Percentiles rank a stretch among this genome's conserved stretches.
Conservation (phyloP, 2,113 vertebrate species). For the Melospiza georgiana region DNA sequence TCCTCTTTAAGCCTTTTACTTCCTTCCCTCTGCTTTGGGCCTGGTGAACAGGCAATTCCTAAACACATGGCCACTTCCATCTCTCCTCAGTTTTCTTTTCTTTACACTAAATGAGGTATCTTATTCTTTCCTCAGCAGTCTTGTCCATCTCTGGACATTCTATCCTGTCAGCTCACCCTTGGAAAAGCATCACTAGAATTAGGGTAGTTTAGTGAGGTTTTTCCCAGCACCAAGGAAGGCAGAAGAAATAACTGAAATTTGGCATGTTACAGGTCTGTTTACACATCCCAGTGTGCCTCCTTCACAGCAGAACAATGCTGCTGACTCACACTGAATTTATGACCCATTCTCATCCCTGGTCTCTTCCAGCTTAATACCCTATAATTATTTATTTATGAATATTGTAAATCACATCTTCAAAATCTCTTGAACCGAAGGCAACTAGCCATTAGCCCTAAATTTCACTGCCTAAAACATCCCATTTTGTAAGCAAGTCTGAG, state of each 20-base stretch:
- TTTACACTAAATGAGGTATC: background rate
- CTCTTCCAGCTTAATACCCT: background rate
- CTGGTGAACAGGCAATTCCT: background rate
- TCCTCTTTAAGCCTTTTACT: background rate
- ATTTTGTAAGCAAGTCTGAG: background rate
- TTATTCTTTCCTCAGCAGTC: background rate
- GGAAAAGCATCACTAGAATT: background rate
- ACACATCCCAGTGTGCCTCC: background rate
- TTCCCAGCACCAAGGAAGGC: background rate
- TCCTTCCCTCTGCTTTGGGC: background rate
- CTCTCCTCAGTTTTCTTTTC: background rate
- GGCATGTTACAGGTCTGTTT: background rate
- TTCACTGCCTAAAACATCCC: background rate
- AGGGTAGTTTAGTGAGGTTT: background rate
- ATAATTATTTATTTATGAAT: conserved; percentile 2
- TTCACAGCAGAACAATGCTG: background rate
- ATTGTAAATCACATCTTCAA: background rate
- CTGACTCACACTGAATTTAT: background rate
- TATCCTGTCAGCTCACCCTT: background rate
- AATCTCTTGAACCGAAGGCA: background rate
- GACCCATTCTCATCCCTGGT: background rate
- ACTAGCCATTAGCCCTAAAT: background rate
- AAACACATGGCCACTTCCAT: background rate
- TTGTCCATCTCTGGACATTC: background rate
- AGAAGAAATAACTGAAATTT: background rate